Evolutionary conservation across 2,888 invertebrate genomes (phyloP), one percentile per base, ranked within the genome.

Genomic region (Chrysopilus asiliformis): DNA sequence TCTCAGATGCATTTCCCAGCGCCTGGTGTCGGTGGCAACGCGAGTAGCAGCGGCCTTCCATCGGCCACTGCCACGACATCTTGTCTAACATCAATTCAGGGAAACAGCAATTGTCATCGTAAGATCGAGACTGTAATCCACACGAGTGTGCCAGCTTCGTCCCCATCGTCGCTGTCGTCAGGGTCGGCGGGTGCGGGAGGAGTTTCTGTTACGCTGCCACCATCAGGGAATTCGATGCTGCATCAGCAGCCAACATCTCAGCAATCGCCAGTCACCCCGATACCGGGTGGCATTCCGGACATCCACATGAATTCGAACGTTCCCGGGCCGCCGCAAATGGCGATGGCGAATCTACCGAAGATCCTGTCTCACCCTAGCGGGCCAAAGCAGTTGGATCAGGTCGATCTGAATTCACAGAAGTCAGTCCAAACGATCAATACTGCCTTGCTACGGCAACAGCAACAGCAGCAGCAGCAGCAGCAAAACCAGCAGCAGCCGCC

Each of bases 371-470:
- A 66, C 64, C 68, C 66, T 40, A 57, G 61, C 38, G 57, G 59
- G 46, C 57, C 52, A 45, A 41, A 55, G 48, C 49, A 36, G 43
- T 42, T 47, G 44, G 70, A 65, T 48, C 67, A 64, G 47, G 64
- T 64, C 32, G 70, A 68, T 39, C 58, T 68, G 37, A 65, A 68
- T 34, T 65, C 69, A 26, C 68, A 70, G 43, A 68, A 71, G 49
- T 66, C 71, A 38, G 54, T 71, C 40, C 68, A 69, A 53, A 70
- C 71, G 28, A 59, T 72, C 44, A 70, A 71, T 49, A 67, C 42
- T 38, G 40, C 62, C 53, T 53, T 58, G 52, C 40, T 65, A 51
- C 31, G 50, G 51, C 41, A 45, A 20, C 39, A 34, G 19, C 36
- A 38, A n/a, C 43, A 43, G 22, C 38, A 39, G 2, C 43, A 33